A percentile compares a stretch with the other conserved stretches of the same genome.
Evolutionary conservation across 2,888 invertebrate genomes (phyloP).

Genomic region (Drosophila neotestacea): DNA sequence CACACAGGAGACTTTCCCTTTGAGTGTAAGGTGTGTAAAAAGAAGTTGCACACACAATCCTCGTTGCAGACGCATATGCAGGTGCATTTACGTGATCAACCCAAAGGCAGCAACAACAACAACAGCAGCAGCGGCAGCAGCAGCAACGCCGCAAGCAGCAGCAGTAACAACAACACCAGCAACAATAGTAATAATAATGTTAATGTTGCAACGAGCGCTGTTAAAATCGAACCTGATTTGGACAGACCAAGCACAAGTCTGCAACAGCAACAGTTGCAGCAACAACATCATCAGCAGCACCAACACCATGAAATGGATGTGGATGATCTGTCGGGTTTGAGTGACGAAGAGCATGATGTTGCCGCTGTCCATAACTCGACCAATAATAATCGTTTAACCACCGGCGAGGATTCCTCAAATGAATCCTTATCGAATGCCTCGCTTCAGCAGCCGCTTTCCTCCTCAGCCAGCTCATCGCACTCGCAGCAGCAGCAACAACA

Average conservation of each 20-base stretch:
- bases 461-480: slow-evolving; percentile 61
- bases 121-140: slow-evolving; percentile 25
- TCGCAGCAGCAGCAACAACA: slow-evolving; percentile 73
- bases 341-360: slow-evolving; percentile 71
- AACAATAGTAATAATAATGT: slow-evolving; percentile 23
- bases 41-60: slow-evolving; percentile 84
- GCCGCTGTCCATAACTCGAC: slow-evolving; percentile 67
- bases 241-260: slow-evolving; percentile 38
- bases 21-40: slow-evolving; percentile 84
- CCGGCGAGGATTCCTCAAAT: slow-evolving; percentile 83
- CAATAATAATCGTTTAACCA: slow-evolving; percentile 74
- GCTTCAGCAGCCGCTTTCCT: slow-evolving; percentile 65
- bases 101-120: slow-evolving; percentile 46
- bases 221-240: slow-evolving; percentile 49
- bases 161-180: slow-evolving; percentile 20
- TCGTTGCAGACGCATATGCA: slow-evolving; percentile 85
- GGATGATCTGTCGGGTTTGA: slow-evolving; percentile 76
- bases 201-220: slow-evolving; percentile 32
- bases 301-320: slow-evolving; percentile 60
- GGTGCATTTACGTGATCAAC: slow-evolving; percentile 84
- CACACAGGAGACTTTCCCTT: slow-evolving; percentile 85
- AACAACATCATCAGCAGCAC: not conserved
- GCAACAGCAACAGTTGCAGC: slow-evolving; percentile 32
- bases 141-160: slow-evolving; percentile 47
- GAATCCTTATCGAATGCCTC: slow-evolving; percentile 83